These are phyloP conservation scores for Temnothorax ravouxi DNA, from an alignment of 2,888 invertebrate species.

Conservation along the genomic window DNA sequence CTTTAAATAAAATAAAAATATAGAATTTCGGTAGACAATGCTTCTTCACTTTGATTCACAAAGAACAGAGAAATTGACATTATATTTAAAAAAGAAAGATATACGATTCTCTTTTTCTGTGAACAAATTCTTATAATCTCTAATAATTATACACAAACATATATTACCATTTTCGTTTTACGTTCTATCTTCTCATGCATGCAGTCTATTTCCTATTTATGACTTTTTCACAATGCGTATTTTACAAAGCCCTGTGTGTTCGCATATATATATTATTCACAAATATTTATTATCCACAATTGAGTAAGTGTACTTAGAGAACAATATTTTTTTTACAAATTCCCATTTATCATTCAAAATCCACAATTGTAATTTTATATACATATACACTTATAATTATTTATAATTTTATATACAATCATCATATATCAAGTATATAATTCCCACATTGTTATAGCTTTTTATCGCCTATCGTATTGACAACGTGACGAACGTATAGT, in stretches of 20 bases:
- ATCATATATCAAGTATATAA: not conserved
- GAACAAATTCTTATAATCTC: not conserved
- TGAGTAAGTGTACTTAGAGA: not conserved
- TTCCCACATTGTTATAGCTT: not conserved
- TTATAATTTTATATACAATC: slow-evolving; percentile 2
- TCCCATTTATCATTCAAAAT: not conserved
- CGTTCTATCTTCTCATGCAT: not conserved
- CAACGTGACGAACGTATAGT: slow-evolving; percentile 65
- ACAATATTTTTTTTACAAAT: not conserved
- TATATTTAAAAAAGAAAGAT: not conserved
- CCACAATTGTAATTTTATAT: not conserved
- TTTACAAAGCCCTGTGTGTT: slow-evolving; percentile 6
- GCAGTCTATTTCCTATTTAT: slow-evolving; percentile 18
- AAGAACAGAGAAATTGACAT: not conserved
- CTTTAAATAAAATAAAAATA: not conserved
- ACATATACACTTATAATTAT: not conserved
- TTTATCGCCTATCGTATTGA: slow-evolving; percentile 15
- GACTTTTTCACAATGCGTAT: not conserved
- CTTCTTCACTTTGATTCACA: too few species aligned
- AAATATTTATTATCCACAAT: not conserved
- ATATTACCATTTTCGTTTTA: slow-evolving; percentile 34
- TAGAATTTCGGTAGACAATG: not conserved
- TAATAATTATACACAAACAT: slow-evolving; percentile 7
- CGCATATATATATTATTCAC: not conserved
- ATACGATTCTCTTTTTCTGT: not conserved